Conservation (phyloP, 1,140 invertebrate genomes). For the Drosophila oshimai region DNA sequence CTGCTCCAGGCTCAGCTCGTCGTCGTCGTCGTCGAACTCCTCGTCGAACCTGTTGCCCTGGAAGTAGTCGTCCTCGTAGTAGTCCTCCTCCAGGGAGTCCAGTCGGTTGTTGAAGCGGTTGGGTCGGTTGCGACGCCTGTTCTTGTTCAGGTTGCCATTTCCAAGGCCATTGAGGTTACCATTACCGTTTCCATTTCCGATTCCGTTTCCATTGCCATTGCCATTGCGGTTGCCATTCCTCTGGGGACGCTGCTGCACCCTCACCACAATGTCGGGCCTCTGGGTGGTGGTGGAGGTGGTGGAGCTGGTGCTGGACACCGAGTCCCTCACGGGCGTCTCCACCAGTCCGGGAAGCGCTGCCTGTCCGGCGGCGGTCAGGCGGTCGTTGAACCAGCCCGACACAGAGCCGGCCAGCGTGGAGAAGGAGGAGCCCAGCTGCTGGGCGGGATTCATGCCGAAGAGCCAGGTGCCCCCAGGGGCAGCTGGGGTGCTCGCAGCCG, state of each 20-base stretch:
- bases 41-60: constrained; percentile 57
- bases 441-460: constrained; percentile 73
- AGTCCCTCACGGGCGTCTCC: constrained; percentile 62
- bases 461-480: constrained; percentile 54
- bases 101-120: constrained; percentile 59
- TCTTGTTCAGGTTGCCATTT: constrained; percentile 25
- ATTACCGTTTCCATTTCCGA: constrained; percentile 15
- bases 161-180: constrained; percentile 23
- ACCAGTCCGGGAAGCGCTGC: constrained; percentile 56
- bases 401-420: constrained; percentile 72
- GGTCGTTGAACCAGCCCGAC: constrained; percentile 77
- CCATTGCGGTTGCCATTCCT: constrained; percentile 29
- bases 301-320: constrained; percentile 16
- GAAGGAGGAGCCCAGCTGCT: constrained; percentile 63
- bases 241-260: constrained; percentile 63
- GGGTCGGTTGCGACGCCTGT: constrained; percentile 32
- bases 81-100: constrained; percentile 64
- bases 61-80: constrained; percentile 67
- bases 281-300: constrained; percentile 52
- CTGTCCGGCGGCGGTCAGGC: constrained; percentile 60
- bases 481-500: constrained; percentile 26
- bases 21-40: constrained; percentile 56
- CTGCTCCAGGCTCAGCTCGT: constrained; percentile 21
- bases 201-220: constrained; percentile 18
- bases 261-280: constrained; percentile 69